Evolutionary conservation across 1,140 invertebrate genomes (phyloP), one percentile per base, ranked within the genome.

Genomic region (Marisa cornuarietis): DNA sequence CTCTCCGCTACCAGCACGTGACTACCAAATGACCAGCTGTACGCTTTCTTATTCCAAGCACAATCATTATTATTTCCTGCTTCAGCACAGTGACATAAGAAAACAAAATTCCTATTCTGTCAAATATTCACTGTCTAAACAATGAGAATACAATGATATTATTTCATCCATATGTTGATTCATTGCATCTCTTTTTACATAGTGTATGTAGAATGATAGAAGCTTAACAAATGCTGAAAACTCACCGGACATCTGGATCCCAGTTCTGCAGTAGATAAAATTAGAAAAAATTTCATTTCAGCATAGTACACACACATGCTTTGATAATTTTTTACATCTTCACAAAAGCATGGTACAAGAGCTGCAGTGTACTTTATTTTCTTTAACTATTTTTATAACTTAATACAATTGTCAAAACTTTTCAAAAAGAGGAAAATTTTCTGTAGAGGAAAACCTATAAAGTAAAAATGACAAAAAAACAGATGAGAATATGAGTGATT

Each of bases 231-330:
- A 42, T 42, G 31, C 31, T 51, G 5, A 49, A 10, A 20, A 73
- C 85, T 88, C 85, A 92, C 92, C 92, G 94, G 73, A 98, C 97
- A 93, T 98, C 96, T 84, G 96, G 96, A 93, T 98, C 96, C 96
- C 97, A 98, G 92, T 97, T 98, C 93, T 91, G 80, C 61, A 85
- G 85, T 73, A 71, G 73, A 83, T 73, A 83, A 82, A 65, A 82
- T 71, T 76, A 81, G 0, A 74, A 13, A n/a, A 74, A 52, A 58
- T 58, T 3, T 42, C 2, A 42, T 52, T 49, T 24, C 54, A n/a
- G 49, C 0, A 54, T 0, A 58, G 18, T 8, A 52, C 11, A 74
- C 24, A n/a, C 18, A 52, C 11, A 42, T 42, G 31, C 3, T 42
- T 42, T 42, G 31, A 42, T 42, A 42, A 51, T 24, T 51, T 52